Evolutionary conservation across 2,888 invertebrate genomes (phyloP).

Genomic region (Pasiphila rectangulata): DNA sequence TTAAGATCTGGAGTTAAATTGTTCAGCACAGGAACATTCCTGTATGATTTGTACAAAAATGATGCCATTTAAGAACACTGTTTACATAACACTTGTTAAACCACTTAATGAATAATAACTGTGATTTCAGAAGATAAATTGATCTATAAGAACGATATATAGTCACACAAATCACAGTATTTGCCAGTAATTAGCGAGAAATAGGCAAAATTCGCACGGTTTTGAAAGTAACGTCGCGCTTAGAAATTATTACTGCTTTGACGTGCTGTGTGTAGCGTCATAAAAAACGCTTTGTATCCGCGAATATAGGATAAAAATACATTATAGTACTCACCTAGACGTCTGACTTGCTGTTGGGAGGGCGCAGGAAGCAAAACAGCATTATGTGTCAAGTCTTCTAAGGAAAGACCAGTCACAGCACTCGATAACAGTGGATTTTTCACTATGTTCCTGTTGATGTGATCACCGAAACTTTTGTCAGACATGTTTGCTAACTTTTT

Average conservation of each 20-base stretch:
- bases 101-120: constrained; percentile 1
- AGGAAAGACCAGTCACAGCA: constrained; percentile 86
- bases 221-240: constrained; percentile 46
- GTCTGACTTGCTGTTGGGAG: constrained; percentile 59
- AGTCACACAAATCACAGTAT: constrained; percentile 22
- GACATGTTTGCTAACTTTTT: constrained; percentile 57
- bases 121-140: constrained; percentile 4
- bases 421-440: constrained; percentile 87
- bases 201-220: constrained; percentile 28
- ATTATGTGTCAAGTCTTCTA: constrained; percentile 87
- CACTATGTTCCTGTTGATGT: constrained; percentile 63
- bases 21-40: constrained; percentile 60
- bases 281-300: constrained; percentile 40
- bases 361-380: constrained; percentile 84
- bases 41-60: constrained; percentile 67
- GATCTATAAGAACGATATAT: constrained; percentile 7
- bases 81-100: constrained; percentile 23
- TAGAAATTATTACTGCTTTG: constrained; percentile 42
- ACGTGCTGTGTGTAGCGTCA: constrained; percentile 50
- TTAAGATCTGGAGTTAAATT: constrained; percentile 59
- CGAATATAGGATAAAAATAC: constrained; percentile 54
- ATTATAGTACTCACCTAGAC: constrained; percentile 70
- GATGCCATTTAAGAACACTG: constrained; percentile 46
- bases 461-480: constrained; percentile 75
- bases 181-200: constrained; percentile 27